Evolutionary conservation across 2,113 vertebrate genomes (phyloP).

Genomic region (Regulus satrapa): DNA sequence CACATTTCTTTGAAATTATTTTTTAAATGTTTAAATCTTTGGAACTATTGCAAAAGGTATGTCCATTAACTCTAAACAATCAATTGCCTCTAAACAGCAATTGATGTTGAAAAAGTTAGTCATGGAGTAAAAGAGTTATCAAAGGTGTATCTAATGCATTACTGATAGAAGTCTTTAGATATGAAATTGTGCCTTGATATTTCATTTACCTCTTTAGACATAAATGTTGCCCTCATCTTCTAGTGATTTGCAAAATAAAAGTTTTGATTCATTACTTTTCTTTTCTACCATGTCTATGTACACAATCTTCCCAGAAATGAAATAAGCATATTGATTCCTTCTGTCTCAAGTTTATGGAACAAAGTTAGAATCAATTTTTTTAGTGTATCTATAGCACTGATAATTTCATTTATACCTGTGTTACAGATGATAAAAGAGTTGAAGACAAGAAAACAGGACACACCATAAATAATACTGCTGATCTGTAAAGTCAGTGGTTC

Average conservation of each 20-base stretch:
- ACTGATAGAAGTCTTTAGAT: not conserved
- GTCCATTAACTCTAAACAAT: not conserved
- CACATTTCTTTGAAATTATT: not conserved
- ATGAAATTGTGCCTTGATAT: not conserved
- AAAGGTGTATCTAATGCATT: not conserved
- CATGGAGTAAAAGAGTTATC: not conserved
- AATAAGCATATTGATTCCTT: not conserved
- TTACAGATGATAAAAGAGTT: not conserved
- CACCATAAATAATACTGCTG: not conserved
- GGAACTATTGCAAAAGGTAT: not conserved
- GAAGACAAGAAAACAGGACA: not conserved
- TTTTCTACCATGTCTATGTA: not conserved
- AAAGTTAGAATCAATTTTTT: not conserved
- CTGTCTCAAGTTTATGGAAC: not conserved
- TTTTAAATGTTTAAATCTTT: not conserved
- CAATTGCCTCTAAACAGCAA: not conserved
- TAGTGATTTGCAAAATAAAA: not conserved
- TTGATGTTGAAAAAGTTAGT: not conserved
- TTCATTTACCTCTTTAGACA: not conserved
- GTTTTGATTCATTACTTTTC: not conserved
- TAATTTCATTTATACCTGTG: not conserved
- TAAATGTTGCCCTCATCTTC: not conserved
- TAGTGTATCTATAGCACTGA: not conserved
- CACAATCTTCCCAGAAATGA: slow-evolving; percentile 1
- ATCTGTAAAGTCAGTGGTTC: not conserved